Conservation (phyloP, 1,140 invertebrate species). For the Scaptodrosophila lebanonensis region DNA sequence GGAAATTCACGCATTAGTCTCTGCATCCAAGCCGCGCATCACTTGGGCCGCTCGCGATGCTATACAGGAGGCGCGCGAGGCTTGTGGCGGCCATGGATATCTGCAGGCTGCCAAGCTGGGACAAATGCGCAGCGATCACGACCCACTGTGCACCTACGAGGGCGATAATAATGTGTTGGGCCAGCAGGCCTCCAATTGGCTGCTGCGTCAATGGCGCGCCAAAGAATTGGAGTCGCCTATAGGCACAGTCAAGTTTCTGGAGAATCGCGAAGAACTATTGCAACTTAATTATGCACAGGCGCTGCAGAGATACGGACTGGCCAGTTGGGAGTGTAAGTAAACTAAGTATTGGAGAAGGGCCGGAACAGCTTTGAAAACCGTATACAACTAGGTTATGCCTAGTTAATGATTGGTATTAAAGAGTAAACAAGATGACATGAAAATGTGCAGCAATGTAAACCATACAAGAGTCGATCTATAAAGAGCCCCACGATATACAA, state of each 20-base stretch:
- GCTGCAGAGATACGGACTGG: slow-evolving; percentile 27
- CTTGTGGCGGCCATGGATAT: slow-evolving; percentile 88
- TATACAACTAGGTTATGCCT: too few species aligned
- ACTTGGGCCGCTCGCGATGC: slow-evolving; percentile 90
- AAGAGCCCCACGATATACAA: too few species aligned
- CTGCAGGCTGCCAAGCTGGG: slow-evolving; percentile 85
- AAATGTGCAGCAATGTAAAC: too few species aligned
- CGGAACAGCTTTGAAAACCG: too few species aligned
- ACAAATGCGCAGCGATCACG: slow-evolving; percentile 91
- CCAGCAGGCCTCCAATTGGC: slow-evolving; percentile 95
- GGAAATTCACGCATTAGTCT: slow-evolving; percentile 95
- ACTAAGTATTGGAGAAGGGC: neutral
- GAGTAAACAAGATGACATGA: too few species aligned
- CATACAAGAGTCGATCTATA: too few species aligned
- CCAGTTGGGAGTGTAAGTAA: slow-evolving; percentile 80
- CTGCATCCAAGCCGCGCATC: slow-evolving; percentile 89
- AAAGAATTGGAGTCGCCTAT: slow-evolving; percentile 81
- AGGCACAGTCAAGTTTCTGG: slow-evolving; percentile 82
- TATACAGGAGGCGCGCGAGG: slow-evolving; percentile 93
- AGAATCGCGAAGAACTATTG: slow-evolving; percentile 78
- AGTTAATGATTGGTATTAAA: neutral
- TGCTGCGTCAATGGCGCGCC: slow-evolving; percentile 82
- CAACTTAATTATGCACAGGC: slow-evolving; percentile 77
- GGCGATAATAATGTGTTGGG: slow-evolving; percentile 97
- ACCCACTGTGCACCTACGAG: slow-evolving; percentile 96